Base-by-base conservation (phyloP, 2,888 invertebrate species). In the Brachypalpus laphriformis region DNA sequence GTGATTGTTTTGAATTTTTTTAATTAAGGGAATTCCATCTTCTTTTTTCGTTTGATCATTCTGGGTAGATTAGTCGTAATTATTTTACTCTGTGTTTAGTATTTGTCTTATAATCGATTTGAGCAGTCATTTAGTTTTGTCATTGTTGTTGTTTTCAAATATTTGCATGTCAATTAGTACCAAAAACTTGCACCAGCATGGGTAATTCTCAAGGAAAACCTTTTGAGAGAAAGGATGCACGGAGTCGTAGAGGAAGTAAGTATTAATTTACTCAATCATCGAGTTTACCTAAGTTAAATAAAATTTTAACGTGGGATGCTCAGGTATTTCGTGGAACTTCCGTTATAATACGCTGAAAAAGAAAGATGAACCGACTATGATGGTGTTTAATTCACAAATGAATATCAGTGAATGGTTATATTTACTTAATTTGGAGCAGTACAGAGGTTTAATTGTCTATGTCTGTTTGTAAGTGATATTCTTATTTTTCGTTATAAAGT, bases 351-450 rank as follows among this genome's bases (percentile, higher is more conserved):
- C 90, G 22, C 76, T 89, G 20, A 89, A 88, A 77, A 91, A 90
- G 82, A 91, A 91, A 87, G 90, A 90, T 47, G 88, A 89, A 82
- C 87, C 90, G 9, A 89, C 89, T 1, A 87, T 89, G 82, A 90
- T 89, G 80, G 89, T 90, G 0, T 87, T 90, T 87, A 88, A 92
- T 75, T 93, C 93, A 8, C 93, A 94, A 88, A 90, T 94, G 87
- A 93, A 93, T 82, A 92, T 94, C 61, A 87, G 88, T 6, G 92
- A 93, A 66, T 95, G 95, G 95, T 91, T 95, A 57, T 93, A 93
- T 81, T 92, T 93, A 31, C 91, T 95, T 57, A 94, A 94, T 34
- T 90, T 95, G 87, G 92, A 92, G 71, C 93, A 94, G 88, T 95
- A 95, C 89, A 91, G 91, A 77, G 88, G 91, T 90, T 81, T 71